Percentiles rank a stretch among this genome's conserved stretches.
These are phyloP conservation scores for Lepidothrix coronata DNA, from an alignment of 2,113 vertebrate species.

Conservation along the genomic window DNA sequence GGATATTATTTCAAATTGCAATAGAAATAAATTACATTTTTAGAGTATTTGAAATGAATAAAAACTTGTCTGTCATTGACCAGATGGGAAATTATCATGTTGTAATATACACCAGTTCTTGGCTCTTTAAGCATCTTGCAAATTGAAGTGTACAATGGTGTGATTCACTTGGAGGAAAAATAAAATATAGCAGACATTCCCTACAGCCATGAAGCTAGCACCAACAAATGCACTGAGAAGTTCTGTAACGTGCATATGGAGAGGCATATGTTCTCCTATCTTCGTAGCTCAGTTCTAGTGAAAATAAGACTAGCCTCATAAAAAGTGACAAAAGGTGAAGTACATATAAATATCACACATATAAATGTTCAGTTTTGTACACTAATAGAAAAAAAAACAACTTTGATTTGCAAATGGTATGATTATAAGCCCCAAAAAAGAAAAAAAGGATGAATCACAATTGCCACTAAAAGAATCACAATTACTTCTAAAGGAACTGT, in stretches of 20 bases:
- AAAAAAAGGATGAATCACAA: neutral
- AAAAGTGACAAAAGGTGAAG: slow-evolving; percentile 73
- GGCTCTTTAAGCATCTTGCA: slow-evolving; percentile 71
- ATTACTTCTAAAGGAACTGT: neutral
- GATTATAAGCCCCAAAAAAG: neutral
- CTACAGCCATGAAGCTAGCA: slow-evolving; percentile 72
- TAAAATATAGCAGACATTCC: slow-evolving; percentile 78
- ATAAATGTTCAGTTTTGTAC: slow-evolving; percentile 59
- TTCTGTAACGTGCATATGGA: slow-evolving; percentile 76
- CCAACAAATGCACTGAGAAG: slow-evolving; percentile 74
- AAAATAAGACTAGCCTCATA: slow-evolving; percentile 73
- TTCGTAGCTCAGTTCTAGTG: slow-evolving; percentile 67
- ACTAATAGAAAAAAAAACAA: neutral
- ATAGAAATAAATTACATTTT: slow-evolving; percentile 56
- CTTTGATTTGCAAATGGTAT: neutral
- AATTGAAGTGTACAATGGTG: slow-evolving; percentile 79
- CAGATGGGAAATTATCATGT: slow-evolving; percentile 74
- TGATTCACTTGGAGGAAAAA: slow-evolving; percentile 78
- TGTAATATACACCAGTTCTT: slow-evolving; percentile 72
- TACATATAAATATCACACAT: slow-evolving; percentile 65
- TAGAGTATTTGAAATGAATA: slow-evolving; percentile 68
- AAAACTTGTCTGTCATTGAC: slow-evolving; percentile 65
- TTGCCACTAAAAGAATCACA: neutral
- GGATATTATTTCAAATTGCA: neutral
- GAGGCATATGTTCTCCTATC: slow-evolving; percentile 79